These are phyloP conservation scores for Hemicrepidius hirtus DNA, from an alignment of 2,888 invertebrate genomes.

Conservation along the genomic window DNA sequence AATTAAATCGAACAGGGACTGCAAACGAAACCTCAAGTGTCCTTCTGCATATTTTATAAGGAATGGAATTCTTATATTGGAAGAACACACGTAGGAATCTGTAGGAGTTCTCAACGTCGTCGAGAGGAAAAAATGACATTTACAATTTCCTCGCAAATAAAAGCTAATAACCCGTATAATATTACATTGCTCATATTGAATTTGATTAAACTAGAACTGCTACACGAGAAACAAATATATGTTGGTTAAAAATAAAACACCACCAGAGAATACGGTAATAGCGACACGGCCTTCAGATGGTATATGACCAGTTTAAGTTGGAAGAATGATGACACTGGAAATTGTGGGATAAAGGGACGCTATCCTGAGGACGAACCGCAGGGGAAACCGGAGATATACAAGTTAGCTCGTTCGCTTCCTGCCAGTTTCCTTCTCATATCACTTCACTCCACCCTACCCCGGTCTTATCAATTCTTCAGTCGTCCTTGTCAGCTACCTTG, in stretches of 20 bases:
- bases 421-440: slow-evolving; percentile 60
- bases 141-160: too few species aligned
- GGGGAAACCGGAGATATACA: slow-evolving; percentile 56
- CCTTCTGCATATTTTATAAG: slow-evolving; percentile 44
- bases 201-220: not conserved
- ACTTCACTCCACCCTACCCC: slow-evolving; percentile 42
- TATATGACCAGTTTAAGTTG: slow-evolving; percentile 57
- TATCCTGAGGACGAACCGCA: slow-evolving; percentile 53
- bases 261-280: slow-evolving; percentile 40
- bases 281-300: slow-evolving; percentile 43
- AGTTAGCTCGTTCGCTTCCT: slow-evolving; percentile 55
- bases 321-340: slow-evolving; percentile 64
- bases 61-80: slow-evolving; percentile 41
- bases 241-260: slow-evolving; percentile 31
- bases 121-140: too few species aligned
- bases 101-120: not conserved
- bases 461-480: slow-evolving; percentile 42
- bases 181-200: too few species aligned
- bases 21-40: slow-evolving; percentile 48
- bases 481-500: slow-evolving; percentile 38
- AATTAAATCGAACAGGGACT: slow-evolving; percentile 48
- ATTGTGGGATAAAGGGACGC: slow-evolving; percentile 62
- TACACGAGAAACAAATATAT: slow-evolving; percentile 8
- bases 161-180: too few species aligned
- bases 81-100: slow-evolving; percentile 8